A percentile compares a stretch with the other conserved stretches of the same genome.
Evolutionary conservation across 2,797 vertebrate genomes (phyloP).

Genomic region (Periparus ater): DNA sequence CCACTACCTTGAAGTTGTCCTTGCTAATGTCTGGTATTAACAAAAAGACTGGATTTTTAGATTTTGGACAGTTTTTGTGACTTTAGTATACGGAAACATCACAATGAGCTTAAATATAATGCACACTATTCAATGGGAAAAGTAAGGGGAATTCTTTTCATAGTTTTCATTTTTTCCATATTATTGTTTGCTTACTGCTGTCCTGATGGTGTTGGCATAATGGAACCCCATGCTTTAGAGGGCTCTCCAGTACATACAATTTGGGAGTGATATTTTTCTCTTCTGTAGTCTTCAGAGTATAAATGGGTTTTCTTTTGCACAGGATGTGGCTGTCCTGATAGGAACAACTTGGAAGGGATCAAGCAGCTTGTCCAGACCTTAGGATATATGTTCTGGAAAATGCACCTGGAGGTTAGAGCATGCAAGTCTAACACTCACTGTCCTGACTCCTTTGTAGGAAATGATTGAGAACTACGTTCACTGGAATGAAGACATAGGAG

Average conservation of each 20-base stretch:
- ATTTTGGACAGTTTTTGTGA: background rate
- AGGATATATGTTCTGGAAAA: background rate
- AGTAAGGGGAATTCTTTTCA: background rate
- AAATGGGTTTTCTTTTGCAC: background rate
- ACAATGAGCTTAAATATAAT: background rate
- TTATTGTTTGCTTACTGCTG: background rate
- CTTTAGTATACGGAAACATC: background rate
- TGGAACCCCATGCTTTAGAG: background rate
- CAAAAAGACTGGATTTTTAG: background rate
- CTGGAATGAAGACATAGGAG: constrained; percentile 99
- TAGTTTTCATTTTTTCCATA: background rate
- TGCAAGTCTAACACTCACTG: background rate
- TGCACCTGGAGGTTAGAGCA: background rate
- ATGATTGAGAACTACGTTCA: constrained; percentile 99
- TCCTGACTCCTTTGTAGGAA: constrained; percentile 79
- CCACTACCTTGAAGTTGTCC: background rate
- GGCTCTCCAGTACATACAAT: rapidly evolving
- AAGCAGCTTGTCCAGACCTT: background rate
- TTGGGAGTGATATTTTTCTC: background rate
- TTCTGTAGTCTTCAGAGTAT: background rate
- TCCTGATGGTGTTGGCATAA: background rate
- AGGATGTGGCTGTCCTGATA: background rate
- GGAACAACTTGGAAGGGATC: background rate
- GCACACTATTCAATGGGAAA: background rate
- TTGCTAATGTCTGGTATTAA: background rate